Base-by-base conservation (phyloP, 2,797 vertebrate species). In the Gymnopithys bicolor region DNA sequence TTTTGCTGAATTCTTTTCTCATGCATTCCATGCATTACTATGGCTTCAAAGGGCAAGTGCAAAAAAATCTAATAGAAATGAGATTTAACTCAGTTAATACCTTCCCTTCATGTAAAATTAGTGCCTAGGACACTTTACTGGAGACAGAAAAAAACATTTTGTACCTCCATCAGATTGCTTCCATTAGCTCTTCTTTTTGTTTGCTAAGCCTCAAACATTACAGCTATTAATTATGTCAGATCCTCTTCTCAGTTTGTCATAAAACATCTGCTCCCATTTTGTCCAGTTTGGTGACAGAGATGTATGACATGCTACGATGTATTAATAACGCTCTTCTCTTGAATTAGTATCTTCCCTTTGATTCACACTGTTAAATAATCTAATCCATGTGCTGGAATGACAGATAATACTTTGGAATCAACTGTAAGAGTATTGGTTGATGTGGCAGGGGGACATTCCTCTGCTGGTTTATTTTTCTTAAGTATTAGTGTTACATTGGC, bases 391-490 rank as follows among this genome's bases (percentile, higher is more conserved):
- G 86, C 56, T 64, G 89, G 80, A 96, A 96, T 84, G 77, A 94
- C 91, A 97, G 80, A 87, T 80, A 90, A 81, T 93, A 87, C 63
- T 70, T 97, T 94, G 84, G 85, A 95, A 92, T 81, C 46, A 48
- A 32, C 88, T 86, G 28, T 93, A 88, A 96, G 78, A 64, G 90
- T 94, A 95, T 69, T 94, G 89, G 80, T 96, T 93, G 53, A 55
- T 94, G 84, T 90, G 92, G 53, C 75, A 91, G 78, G 59, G 64
- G 66, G 74, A 87, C 83, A 96, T 97, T 97, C 84, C 60, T 97
- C 87, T 90, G 60, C 63, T 87, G 7, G 77, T 97, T 98, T 97
- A 96, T 97, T 97, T 98, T 98, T 96, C 95, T 96, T 97, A 69
- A 92, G 60, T 84, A 90, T 93, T 97, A 97, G 62, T 52, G 25